Conservation (phyloP, 2,113 vertebrate species). For the Phoenicopterus ruber region DNA sequence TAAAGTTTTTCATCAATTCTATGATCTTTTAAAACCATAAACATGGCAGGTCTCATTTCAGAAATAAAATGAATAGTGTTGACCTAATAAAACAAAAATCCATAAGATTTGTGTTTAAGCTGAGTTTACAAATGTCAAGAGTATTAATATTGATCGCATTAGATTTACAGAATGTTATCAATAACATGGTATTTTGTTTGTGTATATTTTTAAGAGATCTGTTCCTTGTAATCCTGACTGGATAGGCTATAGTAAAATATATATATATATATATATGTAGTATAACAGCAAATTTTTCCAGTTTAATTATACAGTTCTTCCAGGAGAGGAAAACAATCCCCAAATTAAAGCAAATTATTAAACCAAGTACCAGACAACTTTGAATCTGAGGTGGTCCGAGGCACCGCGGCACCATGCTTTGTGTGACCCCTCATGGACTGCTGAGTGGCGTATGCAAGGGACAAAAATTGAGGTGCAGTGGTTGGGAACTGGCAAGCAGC, state of each 20-base stretch:
- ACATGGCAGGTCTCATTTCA: not conserved
- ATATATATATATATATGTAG: too few species aligned
- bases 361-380: not conserved
- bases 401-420: accelerated
- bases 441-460: not conserved
- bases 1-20: not conserved
- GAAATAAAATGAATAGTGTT: not conserved
- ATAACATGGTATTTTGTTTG: not conserved
- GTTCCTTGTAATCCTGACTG: not conserved
- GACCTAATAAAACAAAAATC: not conserved
- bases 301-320: not conserved
- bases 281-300: not conserved
- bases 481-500: not conserved
- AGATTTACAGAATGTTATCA: not conserved
- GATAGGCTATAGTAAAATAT: not conserved
- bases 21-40: not conserved
- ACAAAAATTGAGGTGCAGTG: not conserved
- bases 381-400: not conserved
- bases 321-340: not conserved
- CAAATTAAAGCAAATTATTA: not conserved
- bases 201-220: not conserved
- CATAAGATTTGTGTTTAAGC: not conserved
- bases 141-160: not conserved
- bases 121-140: not conserved
- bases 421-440: not conserved